Conservation (phyloP, 2,797 vertebrate genomes). For the Amblyraja radiata region DNA sequence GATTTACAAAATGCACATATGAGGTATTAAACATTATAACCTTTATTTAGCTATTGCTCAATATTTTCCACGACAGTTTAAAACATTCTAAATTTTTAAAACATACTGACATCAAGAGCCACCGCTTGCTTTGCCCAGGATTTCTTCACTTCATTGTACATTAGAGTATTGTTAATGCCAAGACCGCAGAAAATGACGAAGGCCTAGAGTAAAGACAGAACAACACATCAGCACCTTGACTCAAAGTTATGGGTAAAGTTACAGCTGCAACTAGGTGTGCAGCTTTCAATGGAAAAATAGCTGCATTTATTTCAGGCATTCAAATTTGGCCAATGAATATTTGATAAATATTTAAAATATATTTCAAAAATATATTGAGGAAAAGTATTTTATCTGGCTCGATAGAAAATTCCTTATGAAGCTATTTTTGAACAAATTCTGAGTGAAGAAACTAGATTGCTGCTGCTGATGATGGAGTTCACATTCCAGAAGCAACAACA, state of each 20-base stretch:
- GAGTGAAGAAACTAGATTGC: not conserved
- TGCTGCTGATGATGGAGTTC: not conserved
- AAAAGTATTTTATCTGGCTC: not conserved
- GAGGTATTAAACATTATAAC: not conserved
- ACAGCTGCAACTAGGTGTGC: not conserved
- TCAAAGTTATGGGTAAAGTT: not conserved
- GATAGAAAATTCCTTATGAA: not conserved
- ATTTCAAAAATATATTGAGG: not conserved
- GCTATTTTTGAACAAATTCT: not conserved
- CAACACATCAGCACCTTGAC: not conserved
- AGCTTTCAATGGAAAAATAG: not conserved
- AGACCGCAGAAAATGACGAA: slow-evolving; percentile 74
- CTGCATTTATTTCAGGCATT: not conserved
- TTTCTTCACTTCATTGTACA: slow-evolving; percentile 75
- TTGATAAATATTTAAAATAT: not conserved
- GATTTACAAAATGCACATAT: not conserved
- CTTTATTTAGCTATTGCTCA: not conserved
- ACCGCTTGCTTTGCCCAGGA: slow-evolving; percentile 73
- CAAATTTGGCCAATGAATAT: not conserved
- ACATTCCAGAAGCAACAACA: slow-evolving; percentile 5
- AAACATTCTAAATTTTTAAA: not conserved
- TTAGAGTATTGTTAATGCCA: slow-evolving; percentile 74
- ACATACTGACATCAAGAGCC: slow-evolving; percentile 62
- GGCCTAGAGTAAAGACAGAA: not conserved
- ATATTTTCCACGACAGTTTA: not conserved